phyloP scores from a whole-genome alignment of 2,888 invertebrate genomes.

The Meloe dianella region DNA sequence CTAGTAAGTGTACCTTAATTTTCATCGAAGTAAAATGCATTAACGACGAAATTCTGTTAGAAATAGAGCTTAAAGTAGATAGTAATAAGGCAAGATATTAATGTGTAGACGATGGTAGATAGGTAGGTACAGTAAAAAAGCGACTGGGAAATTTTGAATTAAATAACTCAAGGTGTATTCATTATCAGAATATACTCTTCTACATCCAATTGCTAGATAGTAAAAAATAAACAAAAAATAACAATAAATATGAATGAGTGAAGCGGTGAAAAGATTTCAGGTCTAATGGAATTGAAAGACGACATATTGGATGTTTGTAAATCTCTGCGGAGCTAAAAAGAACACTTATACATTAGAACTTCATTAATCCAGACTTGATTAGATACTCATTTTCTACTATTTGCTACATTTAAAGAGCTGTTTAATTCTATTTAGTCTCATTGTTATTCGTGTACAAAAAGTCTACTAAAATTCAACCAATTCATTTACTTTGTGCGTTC shows the following conservation, averaged over 20 bases:
- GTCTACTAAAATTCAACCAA: neutral
- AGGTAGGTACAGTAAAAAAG: too few species aligned
- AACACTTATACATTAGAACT: neutral
- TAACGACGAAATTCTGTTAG: neutral
- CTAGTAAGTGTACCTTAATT: neutral
- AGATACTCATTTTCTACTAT: neutral
- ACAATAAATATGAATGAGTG: neutral
- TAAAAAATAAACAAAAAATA: neutral
- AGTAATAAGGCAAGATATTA: neutral
- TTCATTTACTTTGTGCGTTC: too few species aligned
- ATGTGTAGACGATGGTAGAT: neutral
- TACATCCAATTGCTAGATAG: neutral
- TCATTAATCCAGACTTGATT: neutral
- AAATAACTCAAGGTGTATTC: too few species aligned
- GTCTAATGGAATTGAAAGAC: constrained; percentile 2
- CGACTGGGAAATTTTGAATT: too few species aligned
- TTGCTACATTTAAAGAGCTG: neutral
- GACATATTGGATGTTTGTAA: neutral
- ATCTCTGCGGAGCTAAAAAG: too few species aligned
- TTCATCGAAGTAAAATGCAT: neutral
- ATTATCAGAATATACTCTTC: neutral
- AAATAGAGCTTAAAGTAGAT: neutral
- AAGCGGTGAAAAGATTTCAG: neutral
- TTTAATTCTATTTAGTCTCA: neutral
- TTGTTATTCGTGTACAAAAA: neutral